phyloP scores from a whole-genome alignment of 2,113 vertebrate species.

The Zeus faber region DNA sequence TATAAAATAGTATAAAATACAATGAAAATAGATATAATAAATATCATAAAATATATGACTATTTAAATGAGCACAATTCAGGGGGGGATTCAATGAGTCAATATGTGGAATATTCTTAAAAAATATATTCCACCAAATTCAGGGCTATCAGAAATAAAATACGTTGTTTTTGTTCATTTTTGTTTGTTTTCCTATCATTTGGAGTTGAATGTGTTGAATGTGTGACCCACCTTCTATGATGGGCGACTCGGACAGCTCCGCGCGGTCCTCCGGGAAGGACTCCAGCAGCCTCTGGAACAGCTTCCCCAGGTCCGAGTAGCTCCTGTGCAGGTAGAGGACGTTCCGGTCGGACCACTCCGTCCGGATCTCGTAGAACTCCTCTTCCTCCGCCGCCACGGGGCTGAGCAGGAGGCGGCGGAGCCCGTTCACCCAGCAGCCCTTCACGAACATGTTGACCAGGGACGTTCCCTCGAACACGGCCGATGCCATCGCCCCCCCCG shows the following conservation, averaged over 20 bases:
- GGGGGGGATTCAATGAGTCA: too few relatives aligned
- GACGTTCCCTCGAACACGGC: constrained; percentile 96
- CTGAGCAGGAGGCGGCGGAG: constrained; percentile 89
- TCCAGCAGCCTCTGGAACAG: constrained; percentile 85
- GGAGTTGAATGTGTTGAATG: too few relatives aligned
- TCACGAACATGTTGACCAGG: constrained; percentile 96
- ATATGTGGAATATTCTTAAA: too few relatives aligned
- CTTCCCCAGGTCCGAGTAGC: constrained; percentile 87
- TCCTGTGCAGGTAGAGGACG: constrained; percentile 90
- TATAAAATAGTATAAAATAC: too few relatives aligned
- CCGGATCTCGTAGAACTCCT: constrained; percentile 94
- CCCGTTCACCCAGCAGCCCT: constrained; percentile 97
- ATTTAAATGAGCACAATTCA: too few relatives aligned
- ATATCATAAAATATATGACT: too few relatives aligned
- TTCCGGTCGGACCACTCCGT: constrained; percentile 98
- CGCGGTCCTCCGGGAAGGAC: constrained; percentile 88
- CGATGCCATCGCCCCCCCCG: constrained; percentile 84
- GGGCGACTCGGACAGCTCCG: constrained; percentile 81
- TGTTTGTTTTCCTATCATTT: neutral
- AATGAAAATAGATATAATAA: too few relatives aligned
- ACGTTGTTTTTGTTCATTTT: neutral
- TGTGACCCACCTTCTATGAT: constrained; percentile 90
- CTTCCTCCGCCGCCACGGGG: constrained; percentile 87
- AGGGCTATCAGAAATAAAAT: neutral
- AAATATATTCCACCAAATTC: too few relatives aligned